A percentile compares a stretch with the other conserved stretches of the same genome.
These are phyloP conservation scores for Diaprepes abbreviatus DNA, from an alignment of 2,888 invertebrate species.

Conservation along the genomic window DNA sequence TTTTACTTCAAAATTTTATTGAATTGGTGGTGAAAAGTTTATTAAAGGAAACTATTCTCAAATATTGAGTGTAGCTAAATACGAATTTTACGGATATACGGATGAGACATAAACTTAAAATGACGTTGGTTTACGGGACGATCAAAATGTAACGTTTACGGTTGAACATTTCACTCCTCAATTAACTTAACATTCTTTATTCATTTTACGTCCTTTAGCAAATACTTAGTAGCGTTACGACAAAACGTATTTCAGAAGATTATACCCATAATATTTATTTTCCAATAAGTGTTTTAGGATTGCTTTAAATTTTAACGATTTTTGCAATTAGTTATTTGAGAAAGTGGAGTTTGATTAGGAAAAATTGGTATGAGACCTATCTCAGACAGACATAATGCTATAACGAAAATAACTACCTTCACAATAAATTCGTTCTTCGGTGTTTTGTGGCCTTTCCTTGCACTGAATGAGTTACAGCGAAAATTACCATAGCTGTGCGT, in stretches of 20 bases:
- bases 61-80: conserved; percentile 31
- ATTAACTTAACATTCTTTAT: conserved; percentile 35
- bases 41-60: conserved; percentile 23
- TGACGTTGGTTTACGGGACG: conserved; percentile 36
- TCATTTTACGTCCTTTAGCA: conserved; percentile 30
- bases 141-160: conserved; percentile 42
- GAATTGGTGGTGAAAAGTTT: not conserved
- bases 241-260: not conserved
- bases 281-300: too few species aligned
- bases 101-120: conserved; percentile 35
- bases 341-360: too few species aligned
- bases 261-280: not conserved
- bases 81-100: conserved; percentile 22
- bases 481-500: too few species aligned
- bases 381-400: too few species aligned
- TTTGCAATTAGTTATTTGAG: too few species aligned
- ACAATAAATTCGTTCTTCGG: too few species aligned
- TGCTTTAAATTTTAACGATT: too few species aligned
- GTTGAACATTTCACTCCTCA: conserved; percentile 33
- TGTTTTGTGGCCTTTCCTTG: too few species aligned
- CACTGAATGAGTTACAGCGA: too few species aligned
- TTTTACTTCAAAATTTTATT: not conserved
- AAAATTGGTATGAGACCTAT: too few species aligned
- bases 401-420: too few species aligned
- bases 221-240: conserved; percentile 24